Evolutionary conservation across 2,888 invertebrate genomes (phyloP), one percentile per base, ranked within the genome.

Genomic region (Chesias legatella): DNA sequence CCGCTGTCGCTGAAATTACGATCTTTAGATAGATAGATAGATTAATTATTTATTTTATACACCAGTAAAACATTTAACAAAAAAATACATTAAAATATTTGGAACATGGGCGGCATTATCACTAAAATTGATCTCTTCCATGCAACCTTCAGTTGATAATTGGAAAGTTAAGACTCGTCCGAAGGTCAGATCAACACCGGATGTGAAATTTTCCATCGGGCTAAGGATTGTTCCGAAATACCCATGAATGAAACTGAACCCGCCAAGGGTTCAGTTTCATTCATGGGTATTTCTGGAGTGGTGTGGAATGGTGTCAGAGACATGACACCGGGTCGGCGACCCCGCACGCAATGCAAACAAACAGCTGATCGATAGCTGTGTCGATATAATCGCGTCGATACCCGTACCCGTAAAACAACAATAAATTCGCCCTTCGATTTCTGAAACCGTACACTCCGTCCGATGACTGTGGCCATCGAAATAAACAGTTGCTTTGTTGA

Each of bases 201-300:
- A 82, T 78, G 71, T 73, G 59, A 82, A 86, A 85, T 72, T 84
- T 86, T 86, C 86, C 85, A 79, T 67, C 58, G 65, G 45, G 59
- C 58, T 62, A 46, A 71, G 63, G 68, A 67, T 70, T 63, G 67
- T 67, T 65, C 53, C 56, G 59, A 62, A 60, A 48, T 63, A 59
- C 60, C 61, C n/a, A n/a, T n/a, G n/a, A n/a, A n/a, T n/a, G n/a
- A n/a, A n/a, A n/a, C n/a, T n/a, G n/a, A n/a, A n/a, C n/a, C n/a
- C n/a, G n/a, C n/a, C n/a, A n/a, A n/a, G 66, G 63, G 67, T 59
- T 58, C 54, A 48, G 58, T 69, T n/a, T 69, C 70, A 73, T 74
- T 72, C 69, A 75, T 53, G 58, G 68, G 63, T 84, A 84, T 85
- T 82, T 84, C 80, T 70, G 73, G 78, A 65, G 54, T 54, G 52